Conservation (phyloP, 2,113 vertebrate species). For the Cygnus buccinator region DNA sequence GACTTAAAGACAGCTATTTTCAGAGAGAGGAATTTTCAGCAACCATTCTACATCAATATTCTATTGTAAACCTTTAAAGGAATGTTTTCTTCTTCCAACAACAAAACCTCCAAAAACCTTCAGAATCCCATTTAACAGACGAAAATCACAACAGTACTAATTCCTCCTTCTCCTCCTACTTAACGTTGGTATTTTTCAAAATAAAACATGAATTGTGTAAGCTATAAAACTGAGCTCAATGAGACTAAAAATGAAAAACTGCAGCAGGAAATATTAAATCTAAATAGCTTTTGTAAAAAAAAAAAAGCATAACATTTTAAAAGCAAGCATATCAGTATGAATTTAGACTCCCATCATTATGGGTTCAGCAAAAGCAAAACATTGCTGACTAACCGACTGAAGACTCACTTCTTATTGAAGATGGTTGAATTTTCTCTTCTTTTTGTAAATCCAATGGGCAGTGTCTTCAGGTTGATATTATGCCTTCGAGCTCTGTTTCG, state of each 20-base stretch:
- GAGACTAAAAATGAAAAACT: background rate
- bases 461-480: constrained; percentile 84
- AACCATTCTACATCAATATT: background rate
- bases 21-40: background rate
- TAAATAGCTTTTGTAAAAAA: background rate
- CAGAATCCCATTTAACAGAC: background rate
- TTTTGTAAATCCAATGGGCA: constrained; percentile 89
- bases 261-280: background rate
- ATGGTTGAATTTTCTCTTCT: constrained; percentile 90
- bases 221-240: background rate
- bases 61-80: background rate
- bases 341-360: background rate
- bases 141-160: background rate
- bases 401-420: constrained; percentile 83
- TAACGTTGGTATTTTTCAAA: background rate
- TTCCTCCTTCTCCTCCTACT: background rate
- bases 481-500: constrained; percentile 80
- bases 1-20: background rate
- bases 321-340: background rate
- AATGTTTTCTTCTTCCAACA: background rate
- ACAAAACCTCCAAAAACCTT: background rate
- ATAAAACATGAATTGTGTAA: background rate
- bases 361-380: background rate
- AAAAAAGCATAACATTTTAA: background rate
- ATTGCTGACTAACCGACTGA: background rate